A percentile compares a stretch with the other conserved stretches of the same genome.
phyloP scores from a whole-genome alignment of 2,797 vertebrate species.

The Poeciliopsis infans region DNA sequence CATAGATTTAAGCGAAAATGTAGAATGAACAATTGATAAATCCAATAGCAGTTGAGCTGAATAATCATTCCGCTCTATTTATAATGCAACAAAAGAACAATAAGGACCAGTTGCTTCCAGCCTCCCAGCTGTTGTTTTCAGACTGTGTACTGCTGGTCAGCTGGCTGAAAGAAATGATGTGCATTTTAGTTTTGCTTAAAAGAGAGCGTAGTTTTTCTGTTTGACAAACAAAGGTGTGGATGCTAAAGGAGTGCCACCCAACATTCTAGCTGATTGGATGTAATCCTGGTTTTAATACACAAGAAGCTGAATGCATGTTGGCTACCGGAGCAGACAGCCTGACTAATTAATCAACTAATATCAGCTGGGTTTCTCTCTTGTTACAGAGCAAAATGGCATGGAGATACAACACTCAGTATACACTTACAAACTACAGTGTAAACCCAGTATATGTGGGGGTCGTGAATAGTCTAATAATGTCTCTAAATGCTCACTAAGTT shows the following conservation, averaged over 20 bases:
- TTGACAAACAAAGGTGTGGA: background rate
- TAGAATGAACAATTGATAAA: background rate
- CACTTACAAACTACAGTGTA: too few relatives aligned
- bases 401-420: too few relatives aligned
- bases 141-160: background rate
- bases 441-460: too few relatives aligned
- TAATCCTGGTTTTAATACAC: too few relatives aligned
- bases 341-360: too few relatives aligned
- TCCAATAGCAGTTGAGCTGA: background rate
- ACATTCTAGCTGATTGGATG: too few relatives aligned
- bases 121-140: background rate
- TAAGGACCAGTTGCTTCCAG: background rate
- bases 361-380: too few relatives aligned
- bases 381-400: too few relatives aligned
- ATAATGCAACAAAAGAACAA: background rate
- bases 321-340: too few relatives aligned
- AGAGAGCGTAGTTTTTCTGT: background rate
- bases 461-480: too few relatives aligned
- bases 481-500: too few relatives aligned
- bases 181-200: background rate
- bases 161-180: background rate
- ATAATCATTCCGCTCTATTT: background rate
- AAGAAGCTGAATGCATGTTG: too few relatives aligned
- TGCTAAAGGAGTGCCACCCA: background rate
- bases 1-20: background rate